Conservation (phyloP, 2,888 invertebrate genomes). For the Rhorus exstirpatorius region DNA sequence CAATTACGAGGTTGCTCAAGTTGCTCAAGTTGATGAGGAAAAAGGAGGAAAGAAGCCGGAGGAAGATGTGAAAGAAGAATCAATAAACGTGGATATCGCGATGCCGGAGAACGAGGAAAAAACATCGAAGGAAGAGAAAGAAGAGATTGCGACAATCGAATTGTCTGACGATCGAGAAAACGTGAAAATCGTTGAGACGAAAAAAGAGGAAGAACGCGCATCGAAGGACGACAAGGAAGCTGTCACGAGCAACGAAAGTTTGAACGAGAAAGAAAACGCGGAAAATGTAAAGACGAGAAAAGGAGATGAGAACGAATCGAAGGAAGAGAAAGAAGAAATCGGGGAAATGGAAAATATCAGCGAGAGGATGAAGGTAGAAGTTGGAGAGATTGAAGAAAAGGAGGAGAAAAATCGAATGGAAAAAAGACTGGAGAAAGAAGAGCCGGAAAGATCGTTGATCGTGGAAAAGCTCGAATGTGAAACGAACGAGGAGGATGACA, state of each 20-base stretch:
- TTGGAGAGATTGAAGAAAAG: not conserved
- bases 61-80: not conserved
- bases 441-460: not conserved
- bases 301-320: not conserved
- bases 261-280: slow-evolving; percentile 68
- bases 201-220: slow-evolving; percentile 20
- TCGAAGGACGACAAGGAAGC: not conserved
- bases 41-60: not conserved
- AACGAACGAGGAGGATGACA: not conserved
- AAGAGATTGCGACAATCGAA: not conserved
- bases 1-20: not conserved
- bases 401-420: not conserved
- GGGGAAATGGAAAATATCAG: not conserved
- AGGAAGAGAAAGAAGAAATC: not conserved
- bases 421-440: slow-evolving; percentile 22
- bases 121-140: not conserved
- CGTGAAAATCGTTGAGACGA: slow-evolving; percentile 76
- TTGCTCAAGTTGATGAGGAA: slow-evolving; percentile 13
- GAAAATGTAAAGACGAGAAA: slow-evolving; percentile 78
- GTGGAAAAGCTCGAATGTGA: slow-evolving; percentile 13
- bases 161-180: slow-evolving; percentile 63
- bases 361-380: not conserved
- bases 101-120: not conserved
- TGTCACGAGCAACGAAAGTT: slow-evolving; percentile 4
- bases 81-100: not conserved